These are phyloP conservation scores for Phylloscopus trochilus DNA, from an alignment of 2,113 vertebrate species.

Conservation along the genomic window DNA sequence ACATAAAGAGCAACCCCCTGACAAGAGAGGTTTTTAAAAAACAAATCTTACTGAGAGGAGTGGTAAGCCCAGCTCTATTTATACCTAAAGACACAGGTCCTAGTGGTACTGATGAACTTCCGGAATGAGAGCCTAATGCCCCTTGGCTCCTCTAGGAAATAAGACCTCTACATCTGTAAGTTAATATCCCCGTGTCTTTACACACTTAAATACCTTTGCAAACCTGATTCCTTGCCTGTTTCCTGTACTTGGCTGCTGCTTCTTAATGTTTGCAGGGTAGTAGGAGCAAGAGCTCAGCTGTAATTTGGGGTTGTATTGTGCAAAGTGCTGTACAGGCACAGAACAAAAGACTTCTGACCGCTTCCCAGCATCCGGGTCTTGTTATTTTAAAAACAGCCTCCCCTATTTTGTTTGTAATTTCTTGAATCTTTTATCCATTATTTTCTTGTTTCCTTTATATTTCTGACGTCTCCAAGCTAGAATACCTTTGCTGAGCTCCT, in stretches of 20 bases:
- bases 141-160: not conserved
- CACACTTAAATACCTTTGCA: constrained; percentile 19
- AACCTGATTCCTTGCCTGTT: constrained; percentile 21
- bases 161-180: not conserved
- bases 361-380: not conserved
- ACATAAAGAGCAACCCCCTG: not conserved
- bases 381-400: not conserved
- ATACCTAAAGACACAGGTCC: not conserved
- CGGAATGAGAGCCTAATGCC: not conserved
- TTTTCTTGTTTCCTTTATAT: constrained; percentile 1
- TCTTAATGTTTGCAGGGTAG: not conserved
- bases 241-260: not conserved
- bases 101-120: not conserved
- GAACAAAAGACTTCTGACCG: not conserved
- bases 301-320: not conserved
- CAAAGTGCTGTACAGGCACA: not conserved
- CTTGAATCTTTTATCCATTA: not conserved
- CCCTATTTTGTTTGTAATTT: not conserved
- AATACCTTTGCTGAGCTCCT: not conserved
- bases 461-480: constrained; percentile 2
- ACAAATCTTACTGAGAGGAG: not conserved
- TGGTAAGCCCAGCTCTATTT: not conserved
- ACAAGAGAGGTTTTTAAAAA: not conserved
- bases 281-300: not conserved
- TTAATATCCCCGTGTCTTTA: constrained; percentile 16